Conservation (phyloP, 2,113 vertebrate species). For the Riparia riparia region DNA sequence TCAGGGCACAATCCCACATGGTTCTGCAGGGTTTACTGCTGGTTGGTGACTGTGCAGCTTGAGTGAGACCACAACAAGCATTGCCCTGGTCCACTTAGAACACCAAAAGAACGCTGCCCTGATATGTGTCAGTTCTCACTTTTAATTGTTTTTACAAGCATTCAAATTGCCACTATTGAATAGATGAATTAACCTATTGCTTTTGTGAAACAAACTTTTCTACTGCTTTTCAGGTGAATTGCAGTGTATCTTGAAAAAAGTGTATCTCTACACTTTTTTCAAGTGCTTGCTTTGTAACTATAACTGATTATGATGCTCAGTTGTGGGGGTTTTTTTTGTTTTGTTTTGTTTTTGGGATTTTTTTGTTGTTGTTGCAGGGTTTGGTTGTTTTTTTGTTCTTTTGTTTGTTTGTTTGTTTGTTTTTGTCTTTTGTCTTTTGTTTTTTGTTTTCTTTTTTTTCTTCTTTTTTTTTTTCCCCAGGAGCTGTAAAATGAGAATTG, state of each 20-base stretch:
- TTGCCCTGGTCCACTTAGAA: background rate
- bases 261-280: background rate
- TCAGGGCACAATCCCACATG: fast-evolving
- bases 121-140: background rate
- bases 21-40: background rate
- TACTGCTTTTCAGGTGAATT: background rate
- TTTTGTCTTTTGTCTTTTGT: no score
- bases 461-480: background rate
- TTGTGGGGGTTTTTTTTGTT: no score
- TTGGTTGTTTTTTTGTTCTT: no score
- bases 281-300: background rate
- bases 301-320: background rate
- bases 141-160: background rate
- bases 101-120: background rate
- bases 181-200: background rate
- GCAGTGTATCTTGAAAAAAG: background rate
- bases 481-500: background rate
- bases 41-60: background rate
- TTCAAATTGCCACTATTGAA: background rate
- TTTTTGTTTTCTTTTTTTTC: no score
- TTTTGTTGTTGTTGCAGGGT: no score
- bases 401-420: no score
- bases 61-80: fast-evolving
- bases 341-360: no score
- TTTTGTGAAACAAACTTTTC: background rate